Evolutionary conservation across 2,888 invertebrate genomes (phyloP).

Genomic region (Caenorhabditis sp.): DNA sequence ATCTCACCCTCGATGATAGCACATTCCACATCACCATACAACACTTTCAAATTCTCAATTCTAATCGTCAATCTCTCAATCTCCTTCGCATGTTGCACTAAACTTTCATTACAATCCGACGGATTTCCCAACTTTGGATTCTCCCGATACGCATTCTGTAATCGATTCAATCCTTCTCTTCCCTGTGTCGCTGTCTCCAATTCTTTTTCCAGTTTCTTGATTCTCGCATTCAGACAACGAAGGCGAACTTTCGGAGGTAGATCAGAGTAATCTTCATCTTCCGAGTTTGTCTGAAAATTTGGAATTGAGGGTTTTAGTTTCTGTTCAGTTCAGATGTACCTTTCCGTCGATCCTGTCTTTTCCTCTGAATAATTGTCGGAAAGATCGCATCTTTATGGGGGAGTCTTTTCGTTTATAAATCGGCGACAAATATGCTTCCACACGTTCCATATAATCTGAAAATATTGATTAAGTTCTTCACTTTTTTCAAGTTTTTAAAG

Average conservation of each 20-base stretch:
- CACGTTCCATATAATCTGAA: constrained; percentile 3
- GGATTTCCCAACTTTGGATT: constrained; percentile 94
- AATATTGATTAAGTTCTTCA: too few relatives aligned
- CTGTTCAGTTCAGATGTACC: constrained; percentile 4
- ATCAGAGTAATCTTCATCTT: constrained; percentile 9
- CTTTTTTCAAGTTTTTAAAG: too few relatives aligned
- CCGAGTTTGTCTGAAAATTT: constrained; percentile 4
- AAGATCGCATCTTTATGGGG: constrained; percentile 14
- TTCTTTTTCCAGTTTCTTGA: constrained; percentile 18
- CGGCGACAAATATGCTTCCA: constrained; percentile 7
- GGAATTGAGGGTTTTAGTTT: neutral
- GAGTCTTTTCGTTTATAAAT: constrained; percentile 8
- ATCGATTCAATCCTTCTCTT: constrained; percentile 31
- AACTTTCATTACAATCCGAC: constrained; percentile 91
- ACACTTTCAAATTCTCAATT: constrained; percentile 31
- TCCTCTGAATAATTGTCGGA: constrained; percentile 20
- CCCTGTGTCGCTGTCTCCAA: constrained; percentile 29
- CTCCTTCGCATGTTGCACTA: constrained; percentile 91
- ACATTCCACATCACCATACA: constrained; percentile 35
- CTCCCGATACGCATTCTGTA: constrained; percentile 81
- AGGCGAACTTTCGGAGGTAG: constrained; percentile 28
- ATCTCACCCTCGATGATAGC: constrained; percentile 15
- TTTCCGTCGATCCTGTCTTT: constrained; percentile 3
- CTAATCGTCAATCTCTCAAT: constrained; percentile 80
- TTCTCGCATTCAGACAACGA: constrained; percentile 21